A percentile compares a stretch with the other conserved stretches of the same genome.
phyloP scores from a whole-genome alignment of 2,888 invertebrate species.

The Ophion slaviceki region DNA sequence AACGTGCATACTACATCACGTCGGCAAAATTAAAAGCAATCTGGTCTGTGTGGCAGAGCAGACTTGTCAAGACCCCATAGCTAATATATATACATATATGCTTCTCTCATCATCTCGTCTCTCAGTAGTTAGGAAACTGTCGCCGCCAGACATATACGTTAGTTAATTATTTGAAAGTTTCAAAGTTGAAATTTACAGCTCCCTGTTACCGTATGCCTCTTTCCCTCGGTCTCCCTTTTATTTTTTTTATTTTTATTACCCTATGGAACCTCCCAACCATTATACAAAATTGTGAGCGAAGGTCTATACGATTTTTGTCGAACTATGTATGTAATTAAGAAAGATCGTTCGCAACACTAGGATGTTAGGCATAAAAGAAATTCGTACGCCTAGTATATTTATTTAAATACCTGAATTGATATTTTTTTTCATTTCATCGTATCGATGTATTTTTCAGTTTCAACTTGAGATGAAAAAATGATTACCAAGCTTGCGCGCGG shows the following conservation, averaged over 20 bases:
- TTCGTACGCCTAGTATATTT: too few species aligned
- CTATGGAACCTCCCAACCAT: not conserved
- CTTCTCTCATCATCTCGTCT: conserved; percentile 29
- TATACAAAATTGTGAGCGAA: conserved; percentile 5
- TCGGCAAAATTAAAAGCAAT: conserved; percentile 50
- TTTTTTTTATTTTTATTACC: not conserved
- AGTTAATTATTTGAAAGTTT: conserved; percentile 53
- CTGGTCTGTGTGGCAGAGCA: conserved; percentile 15
- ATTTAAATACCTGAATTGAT: too few species aligned
- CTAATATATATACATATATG: conserved; percentile 33
- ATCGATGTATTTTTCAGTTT: too few species aligned
- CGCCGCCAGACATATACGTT: conserved; percentile 49
- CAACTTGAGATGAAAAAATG: too few species aligned
- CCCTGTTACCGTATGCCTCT: conserved; percentile 8
- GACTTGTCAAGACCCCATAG: conserved; percentile 17
- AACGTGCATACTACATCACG: conserved; percentile 36
- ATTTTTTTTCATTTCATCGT: too few species aligned
- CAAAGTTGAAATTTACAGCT: conserved; percentile 43
- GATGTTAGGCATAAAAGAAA: too few species aligned
- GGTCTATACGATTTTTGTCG: not conserved
- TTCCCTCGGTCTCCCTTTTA: not conserved
- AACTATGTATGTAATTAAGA: not conserved
- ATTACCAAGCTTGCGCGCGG: too few species aligned
- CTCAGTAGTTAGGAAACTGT: conserved; percentile 46
- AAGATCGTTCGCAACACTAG: not conserved